phyloP scores from a whole-genome alignment of 2,113 vertebrate species.

The Lepisosteus oculatus region DNA sequence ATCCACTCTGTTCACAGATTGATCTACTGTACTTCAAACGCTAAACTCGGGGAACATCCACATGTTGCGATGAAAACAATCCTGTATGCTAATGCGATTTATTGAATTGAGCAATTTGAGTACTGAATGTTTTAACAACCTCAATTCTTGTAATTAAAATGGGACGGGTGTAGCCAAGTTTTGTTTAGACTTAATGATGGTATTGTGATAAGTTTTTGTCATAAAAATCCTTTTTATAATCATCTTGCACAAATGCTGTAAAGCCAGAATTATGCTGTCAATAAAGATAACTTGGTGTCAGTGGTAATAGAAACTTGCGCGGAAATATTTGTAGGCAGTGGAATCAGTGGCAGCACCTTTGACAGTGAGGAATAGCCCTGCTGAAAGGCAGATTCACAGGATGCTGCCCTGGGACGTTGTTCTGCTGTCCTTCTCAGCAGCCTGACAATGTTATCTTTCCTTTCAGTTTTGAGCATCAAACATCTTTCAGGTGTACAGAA shows the following conservation, averaged over 20 bases:
- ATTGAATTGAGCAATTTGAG: no score
- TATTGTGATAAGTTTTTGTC: not conserved
- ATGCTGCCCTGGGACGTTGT: constrained; percentile 74
- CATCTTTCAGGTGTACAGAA: constrained; percentile 81
- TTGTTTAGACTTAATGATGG: not conserved
- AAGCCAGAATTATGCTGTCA: constrained; percentile 33
- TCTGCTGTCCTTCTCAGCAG: constrained; percentile 73
- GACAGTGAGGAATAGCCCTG: constrained; percentile 50
- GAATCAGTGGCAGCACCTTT: constrained; percentile 62
- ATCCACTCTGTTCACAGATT: no score
- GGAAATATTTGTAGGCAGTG: constrained; percentile 60
- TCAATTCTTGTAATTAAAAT: not conserved
- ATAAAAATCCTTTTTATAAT: not conserved
- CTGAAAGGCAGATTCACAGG: constrained; percentile 65
- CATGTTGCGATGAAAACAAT: no score
- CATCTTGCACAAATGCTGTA: constrained; percentile 38
- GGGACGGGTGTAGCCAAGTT: not conserved
- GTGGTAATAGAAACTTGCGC: constrained; percentile 67
- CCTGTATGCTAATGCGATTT: no score
- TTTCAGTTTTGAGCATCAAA: constrained; percentile 68
- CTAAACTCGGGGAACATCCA: no score
- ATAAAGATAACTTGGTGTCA: constrained; percentile 66
- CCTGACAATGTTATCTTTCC: constrained; percentile 86
- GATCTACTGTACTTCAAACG: no score
- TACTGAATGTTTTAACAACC: no score